phyloP scores from a whole-genome alignment of 2,888 invertebrate species.

The Subacronicta megacephala region DNA sequence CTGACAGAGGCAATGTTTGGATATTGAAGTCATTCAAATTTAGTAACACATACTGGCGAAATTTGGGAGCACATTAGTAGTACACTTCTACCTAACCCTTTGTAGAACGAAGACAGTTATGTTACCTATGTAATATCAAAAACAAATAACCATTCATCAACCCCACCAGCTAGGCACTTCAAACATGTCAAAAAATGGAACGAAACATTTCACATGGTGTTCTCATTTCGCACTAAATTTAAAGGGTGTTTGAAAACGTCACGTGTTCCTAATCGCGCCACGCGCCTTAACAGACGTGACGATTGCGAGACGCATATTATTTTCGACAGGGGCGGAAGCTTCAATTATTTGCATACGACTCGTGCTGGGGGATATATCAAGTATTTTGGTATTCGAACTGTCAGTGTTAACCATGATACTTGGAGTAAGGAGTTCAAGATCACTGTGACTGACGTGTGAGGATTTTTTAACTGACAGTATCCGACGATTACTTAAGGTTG shows the following conservation, averaged over 20 bases:
- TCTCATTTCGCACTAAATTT: slow-evolving; percentile 47
- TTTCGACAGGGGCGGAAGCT: slow-evolving; percentile 64
- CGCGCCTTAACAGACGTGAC: slow-evolving; percentile 73
- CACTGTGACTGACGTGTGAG: slow-evolving; percentile 19
- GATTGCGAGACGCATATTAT: slow-evolving; percentile 62
- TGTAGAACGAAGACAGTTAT: too few species aligned
- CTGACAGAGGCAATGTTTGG: slow-evolving; percentile 5
- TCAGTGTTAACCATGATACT: slow-evolving; percentile 34
- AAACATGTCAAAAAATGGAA: slow-evolving; percentile 23
- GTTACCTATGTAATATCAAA: too few species aligned
- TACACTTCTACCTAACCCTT: too few species aligned
- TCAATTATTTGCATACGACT: slow-evolving; percentile 56
- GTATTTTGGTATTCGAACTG: slow-evolving; percentile 26
- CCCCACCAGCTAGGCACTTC: slow-evolving; percentile 1
- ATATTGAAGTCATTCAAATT: slow-evolving; percentile 47
- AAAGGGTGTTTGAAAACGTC: slow-evolving; percentile 60
- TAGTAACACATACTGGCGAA: too few species aligned
- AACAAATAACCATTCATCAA: not conserved
- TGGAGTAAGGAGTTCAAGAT: slow-evolving; percentile 4
- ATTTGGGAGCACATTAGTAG: too few species aligned
- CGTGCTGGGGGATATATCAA: slow-evolving; percentile 28
- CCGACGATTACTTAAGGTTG: not conserved
- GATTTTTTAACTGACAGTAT: not conserved
- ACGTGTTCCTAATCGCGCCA: slow-evolving; percentile 61
- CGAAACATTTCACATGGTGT: slow-evolving; percentile 29